A percentile compares a stretch with the other conserved stretches of the same genome.
Evolutionary conservation across 37 sponge, comb jelly and placozoan genomes (phyloP).

Genomic region (Aplysina aerophoba): DNA sequence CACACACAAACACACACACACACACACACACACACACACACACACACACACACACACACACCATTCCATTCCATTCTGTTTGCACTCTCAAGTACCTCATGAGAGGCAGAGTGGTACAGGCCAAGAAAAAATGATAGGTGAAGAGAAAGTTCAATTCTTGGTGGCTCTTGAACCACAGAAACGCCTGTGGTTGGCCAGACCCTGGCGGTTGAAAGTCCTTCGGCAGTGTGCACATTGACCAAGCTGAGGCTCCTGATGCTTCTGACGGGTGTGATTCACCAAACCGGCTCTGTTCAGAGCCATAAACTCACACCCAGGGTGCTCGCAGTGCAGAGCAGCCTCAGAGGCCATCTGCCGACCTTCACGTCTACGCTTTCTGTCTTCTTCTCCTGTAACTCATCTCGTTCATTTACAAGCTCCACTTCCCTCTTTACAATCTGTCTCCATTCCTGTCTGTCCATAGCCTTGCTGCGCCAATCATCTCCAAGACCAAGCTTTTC

Average conservation of each 20-base stretch:
- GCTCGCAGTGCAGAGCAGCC: slow-evolving; percentile 3
- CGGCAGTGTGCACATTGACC: slow-evolving; percentile 8
- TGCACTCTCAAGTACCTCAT: not conserved
- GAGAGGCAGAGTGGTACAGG: slow-evolving; percentile 8
- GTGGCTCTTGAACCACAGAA: slow-evolving; percentile 12
- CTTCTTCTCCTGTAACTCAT: slow-evolving; percentile 18
- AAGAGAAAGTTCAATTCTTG: not conserved
- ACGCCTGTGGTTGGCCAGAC: not conserved
- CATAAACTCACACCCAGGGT: slow-evolving; percentile 23
- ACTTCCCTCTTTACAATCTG: not conserved
- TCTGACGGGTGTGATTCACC: not conserved
- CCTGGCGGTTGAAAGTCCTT: not conserved
- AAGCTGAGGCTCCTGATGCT: slow-evolving; percentile 6
- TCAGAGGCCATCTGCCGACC: slow-evolving; percentile 20
- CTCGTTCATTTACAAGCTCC: not conserved
- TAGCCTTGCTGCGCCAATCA: slow-evolving; percentile 11
- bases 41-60: slow-evolving; percentile 9
- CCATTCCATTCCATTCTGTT: not conserved
- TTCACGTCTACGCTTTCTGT: slow-evolving; percentile 6
- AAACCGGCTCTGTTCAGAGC: slow-evolving; percentile 16
- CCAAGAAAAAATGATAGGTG: slow-evolving; percentile 9
- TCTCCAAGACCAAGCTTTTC: slow-evolving; percentile 19
- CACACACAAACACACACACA: slow-evolving; percentile 22
- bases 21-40: slow-evolving; percentile 21
- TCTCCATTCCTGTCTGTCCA: slow-evolving; percentile 14